phyloP scores from a whole-genome alignment of 2,113 vertebrate genomes.

The Saguinus midas region DNA sequence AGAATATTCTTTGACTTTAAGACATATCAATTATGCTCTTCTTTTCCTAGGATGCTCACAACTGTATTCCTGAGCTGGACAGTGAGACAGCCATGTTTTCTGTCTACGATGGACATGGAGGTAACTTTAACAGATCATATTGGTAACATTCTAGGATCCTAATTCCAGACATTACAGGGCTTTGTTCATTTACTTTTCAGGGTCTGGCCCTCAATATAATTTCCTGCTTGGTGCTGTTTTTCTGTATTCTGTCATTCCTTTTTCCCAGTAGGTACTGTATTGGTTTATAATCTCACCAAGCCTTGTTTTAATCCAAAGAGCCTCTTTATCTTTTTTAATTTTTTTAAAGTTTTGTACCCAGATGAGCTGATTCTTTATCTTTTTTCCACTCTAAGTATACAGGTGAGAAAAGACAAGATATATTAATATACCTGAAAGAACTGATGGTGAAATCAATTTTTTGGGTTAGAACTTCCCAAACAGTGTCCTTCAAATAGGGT shows the following conservation, averaged over 20 bases:
- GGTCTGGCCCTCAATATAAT: neutral
- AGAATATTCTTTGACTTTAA: slow-evolving; percentile 19
- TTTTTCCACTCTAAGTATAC: neutral
- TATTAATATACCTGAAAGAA: neutral
- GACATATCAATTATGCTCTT: slow-evolving; percentile 11
- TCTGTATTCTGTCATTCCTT: neutral
- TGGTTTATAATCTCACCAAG: slow-evolving; percentile 29
- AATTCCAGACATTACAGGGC: neutral
- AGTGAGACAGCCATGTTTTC: slow-evolving; percentile 98
- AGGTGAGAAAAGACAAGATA: slow-evolving; percentile 6
- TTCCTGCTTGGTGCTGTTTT: neutral
- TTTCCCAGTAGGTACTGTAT: neutral
- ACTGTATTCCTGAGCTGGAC: slow-evolving; percentile 96
- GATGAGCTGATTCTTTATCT: no score
- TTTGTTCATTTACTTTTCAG: slow-evolving; percentile 31
- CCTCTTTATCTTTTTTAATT: neutral
- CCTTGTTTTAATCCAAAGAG: slow-evolving; percentile 39
- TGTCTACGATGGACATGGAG: slow-evolving; percentile 98
- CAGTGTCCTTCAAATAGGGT: neutral
- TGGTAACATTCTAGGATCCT: slow-evolving; percentile 14
- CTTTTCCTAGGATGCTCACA: slow-evolving; percentile 95
- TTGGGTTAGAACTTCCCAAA: slow-evolving; percentile 31
- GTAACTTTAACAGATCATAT: slow-evolving; percentile 81
- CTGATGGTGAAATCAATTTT: slow-evolving; percentile 35
- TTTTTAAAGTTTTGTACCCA: no score